phyloP scores from a whole-genome alignment of 1,140 invertebrate genomes.

The Drosophila oshimai region DNA sequence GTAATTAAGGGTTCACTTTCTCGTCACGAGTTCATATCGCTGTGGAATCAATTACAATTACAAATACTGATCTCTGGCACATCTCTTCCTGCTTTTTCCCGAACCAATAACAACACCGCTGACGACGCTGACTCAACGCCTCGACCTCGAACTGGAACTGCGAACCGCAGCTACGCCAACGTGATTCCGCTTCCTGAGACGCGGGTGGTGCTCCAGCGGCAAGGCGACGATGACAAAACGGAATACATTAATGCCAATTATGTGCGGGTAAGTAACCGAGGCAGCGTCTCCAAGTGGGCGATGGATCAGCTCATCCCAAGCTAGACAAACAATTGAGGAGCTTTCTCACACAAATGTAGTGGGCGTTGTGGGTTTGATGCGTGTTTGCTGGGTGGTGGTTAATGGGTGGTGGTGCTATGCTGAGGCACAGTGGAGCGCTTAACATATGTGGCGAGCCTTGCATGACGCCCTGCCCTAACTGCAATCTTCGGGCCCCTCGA shows the following conservation, averaged over 20 bases:
- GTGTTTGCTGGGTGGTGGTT: too few relatives aligned
- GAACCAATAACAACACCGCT: slow-evolving; percentile 3
- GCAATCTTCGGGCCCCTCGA: slow-evolving; percentile 11
- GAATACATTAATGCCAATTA: slow-evolving; percentile 97
- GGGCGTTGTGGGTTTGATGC: not conserved
- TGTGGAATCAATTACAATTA: slow-evolving; percentile 33
- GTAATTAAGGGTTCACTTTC: slow-evolving; percentile 28
- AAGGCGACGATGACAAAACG: slow-evolving; percentile 88
- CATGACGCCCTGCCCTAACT: slow-evolving; percentile 28
- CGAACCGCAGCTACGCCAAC: slow-evolving; percentile 91
- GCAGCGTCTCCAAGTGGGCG: slow-evolving; percentile 15
- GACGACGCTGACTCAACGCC: slow-evolving; percentile 29
- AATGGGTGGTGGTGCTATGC: not conserved
- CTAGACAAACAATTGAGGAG: slow-evolving; percentile 56
- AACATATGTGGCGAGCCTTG: slow-evolving; percentile 29
- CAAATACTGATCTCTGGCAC: slow-evolving; percentile 23
- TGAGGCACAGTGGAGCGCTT: not conserved
- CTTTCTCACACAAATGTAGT: slow-evolving; percentile 10
- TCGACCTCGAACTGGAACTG: slow-evolving; percentile 38
- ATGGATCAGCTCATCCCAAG: slow-evolving; percentile 11
- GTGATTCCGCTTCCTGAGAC: slow-evolving; percentile 95
- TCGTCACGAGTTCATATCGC: slow-evolving; percentile 3
- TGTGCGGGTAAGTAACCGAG: slow-evolving; percentile 86
- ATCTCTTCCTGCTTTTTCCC: slow-evolving; percentile 43
- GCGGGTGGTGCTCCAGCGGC: slow-evolving; percentile 88